Base-by-base conservation (phyloP, 2,888 invertebrate genomes). In the Bellardia pandia region DNA sequence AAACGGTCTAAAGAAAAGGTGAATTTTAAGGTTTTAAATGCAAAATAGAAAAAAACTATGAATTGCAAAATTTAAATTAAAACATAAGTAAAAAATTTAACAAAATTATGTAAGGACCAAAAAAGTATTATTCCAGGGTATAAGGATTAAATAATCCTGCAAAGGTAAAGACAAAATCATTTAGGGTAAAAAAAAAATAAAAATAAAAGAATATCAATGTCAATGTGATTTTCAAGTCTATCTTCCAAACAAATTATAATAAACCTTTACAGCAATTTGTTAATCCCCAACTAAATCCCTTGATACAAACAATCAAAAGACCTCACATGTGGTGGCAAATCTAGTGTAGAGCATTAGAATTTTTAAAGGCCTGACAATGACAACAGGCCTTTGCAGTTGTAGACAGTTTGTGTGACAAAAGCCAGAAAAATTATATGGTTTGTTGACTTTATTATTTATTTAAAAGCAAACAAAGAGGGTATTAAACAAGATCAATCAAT, bases 401-500 rank as follows among this genome's bases (percentile, higher is more conserved):
- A 13, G 30, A 30, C 58, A 11, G 30, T 56, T 16, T 9, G 13
- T 81, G 85, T 82, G 85, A 87, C 85, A 85, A 74, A 81, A 85
- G 58, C 68, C 62, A 77, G 23, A 62, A 78, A 86, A 83, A 87
- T 87, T 87, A 87, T 74, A 87, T 77, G 87, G 69, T 85, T 77
- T 87, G 87, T 87, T 85, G 81, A 85, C 78, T 85, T 78, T 78
- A 85, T 87, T 85, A 81, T 85, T 85, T 51, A 56, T 56, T 69
- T 76, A 45, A 75, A 33, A 13, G 0, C 58, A 53, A 83, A 86
- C 83, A 76, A 86, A 64, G 81, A 60, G 37, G 40, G 85, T 64
- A 85, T 87, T 87, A 85, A 48, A 48, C 68, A 85, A 87, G 87
- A 87, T 87, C 87, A 87, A 87, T 87, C 87, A 87, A 85, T 85